A percentile compares a stretch with the other conserved stretches of the same genome.
Conservation (phyloP, 2,113 vertebrate species). For the Heterotilapia buettikoferi region DNA sequence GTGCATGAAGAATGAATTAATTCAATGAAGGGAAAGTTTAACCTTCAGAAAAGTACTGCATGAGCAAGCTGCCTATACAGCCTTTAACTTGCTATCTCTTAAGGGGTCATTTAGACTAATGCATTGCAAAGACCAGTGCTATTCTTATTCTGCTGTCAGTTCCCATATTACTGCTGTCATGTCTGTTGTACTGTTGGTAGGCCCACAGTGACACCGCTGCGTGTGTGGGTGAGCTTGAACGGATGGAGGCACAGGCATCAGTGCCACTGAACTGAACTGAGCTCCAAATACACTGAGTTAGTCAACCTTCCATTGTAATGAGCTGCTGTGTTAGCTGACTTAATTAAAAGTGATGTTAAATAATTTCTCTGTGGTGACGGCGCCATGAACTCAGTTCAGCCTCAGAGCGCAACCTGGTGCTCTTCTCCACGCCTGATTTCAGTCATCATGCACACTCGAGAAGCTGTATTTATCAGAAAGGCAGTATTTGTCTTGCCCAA, state of each 20-base stretch:
- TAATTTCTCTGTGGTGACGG: slow-evolving; percentile 53
- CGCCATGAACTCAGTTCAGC: slow-evolving; percentile 32
- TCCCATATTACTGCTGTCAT: slow-evolving; percentile 41
- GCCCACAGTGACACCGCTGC: neutral
- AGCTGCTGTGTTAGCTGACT: slow-evolving; percentile 45
- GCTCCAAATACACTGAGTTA: slow-evolving; percentile 39
- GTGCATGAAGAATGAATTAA: slow-evolving; percentile 36
- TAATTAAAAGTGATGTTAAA: slow-evolving; percentile 71
- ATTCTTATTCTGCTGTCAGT: slow-evolving; percentile 48
- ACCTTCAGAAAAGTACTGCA: slow-evolving; percentile 20
- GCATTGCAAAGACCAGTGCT: slow-evolving; percentile 16
- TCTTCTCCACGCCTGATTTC: slow-evolving; percentile 33
- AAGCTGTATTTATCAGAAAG: neutral
- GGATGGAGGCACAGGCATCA: neutral
- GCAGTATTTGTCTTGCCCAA: neutral
- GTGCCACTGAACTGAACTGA: slow-evolving; percentile 20
- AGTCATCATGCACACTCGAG: slow-evolving; percentile 36
- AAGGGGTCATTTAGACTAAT: slow-evolving; percentile 43
- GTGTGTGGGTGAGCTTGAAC: neutral
- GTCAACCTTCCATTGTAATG: slow-evolving; percentile 54
- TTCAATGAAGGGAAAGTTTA: slow-evolving; percentile 32
- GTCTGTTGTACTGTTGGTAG: neutral
- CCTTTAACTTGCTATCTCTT: slow-evolving; percentile 1
- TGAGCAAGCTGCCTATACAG: neutral
- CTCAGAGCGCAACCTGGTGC: slow-evolving; percentile 23